Evolutionary conservation across 2,888 invertebrate species (phyloP), one percentile per base, ranked within the genome.

Genomic region (Pheosia gnoma): DNA sequence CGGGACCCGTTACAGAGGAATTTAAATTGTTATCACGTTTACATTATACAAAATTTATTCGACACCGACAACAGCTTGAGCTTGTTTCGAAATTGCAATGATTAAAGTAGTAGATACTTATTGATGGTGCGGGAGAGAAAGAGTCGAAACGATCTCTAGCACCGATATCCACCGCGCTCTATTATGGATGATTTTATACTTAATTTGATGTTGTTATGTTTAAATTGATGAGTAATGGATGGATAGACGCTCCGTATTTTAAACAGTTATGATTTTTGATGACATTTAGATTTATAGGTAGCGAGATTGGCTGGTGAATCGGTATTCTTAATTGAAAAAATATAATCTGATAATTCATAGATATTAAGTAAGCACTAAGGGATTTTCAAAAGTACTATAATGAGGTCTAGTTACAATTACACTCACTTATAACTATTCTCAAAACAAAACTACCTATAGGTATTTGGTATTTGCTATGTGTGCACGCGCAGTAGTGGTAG

Each of bases 21-120:
- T 93, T 93, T 92, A 93, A 93, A 93, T 93, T 93, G 93, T 93
- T 93, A 93, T 93, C 93, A 93, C 93, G 92, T 93, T 93, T 92
- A 93, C 93, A 93, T 93, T 93, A 92, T 91, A 93, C 92, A 86
- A 90, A 93, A 93, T 92, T 92, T 92, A 93, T 93, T 93, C 93
- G 91, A 92, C 91, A 91, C 90, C 91, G 90, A 91, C 90, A 91
- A 89, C 89, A 88, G 75, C 88, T 88, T 87, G 91, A 88, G 92
- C 92, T 91, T 91, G 93, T 92, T 93, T 92, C 90, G 89, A 93
- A 93, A 93, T 93, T 93, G 93, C 93, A 91, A 91, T 92, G 92
- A 91, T 92, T 92, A 92, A 92, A 92, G 90, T 86, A 87, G 85
- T 84, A 82, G 82, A 86, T 88, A 85, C 86, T 88, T 91, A 88